Conservation (phyloP, 2,888 invertebrate species). For the Orthosia cruda region DNA sequence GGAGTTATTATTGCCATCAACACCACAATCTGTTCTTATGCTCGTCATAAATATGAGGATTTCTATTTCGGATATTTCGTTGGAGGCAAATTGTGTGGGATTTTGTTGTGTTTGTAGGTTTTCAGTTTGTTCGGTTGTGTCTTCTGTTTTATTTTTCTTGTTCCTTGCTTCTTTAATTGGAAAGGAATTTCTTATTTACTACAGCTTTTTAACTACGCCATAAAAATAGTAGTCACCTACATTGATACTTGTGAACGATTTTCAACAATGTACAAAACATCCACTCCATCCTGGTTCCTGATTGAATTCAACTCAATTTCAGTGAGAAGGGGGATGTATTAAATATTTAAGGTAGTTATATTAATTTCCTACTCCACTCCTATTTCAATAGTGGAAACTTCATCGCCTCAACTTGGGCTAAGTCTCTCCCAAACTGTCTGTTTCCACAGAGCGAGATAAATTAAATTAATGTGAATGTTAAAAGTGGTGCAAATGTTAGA, state of each 20-base stretch:
- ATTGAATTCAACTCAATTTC: conserved; percentile 49
- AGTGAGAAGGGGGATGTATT: conserved; percentile 47
- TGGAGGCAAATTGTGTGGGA: conserved; percentile 10
- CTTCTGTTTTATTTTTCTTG: conserved; percentile 1
- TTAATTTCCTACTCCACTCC: conserved; percentile 69
- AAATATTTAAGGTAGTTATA: conserved; percentile 68
- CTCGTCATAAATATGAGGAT: conserved; percentile 60
- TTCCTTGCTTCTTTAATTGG: background rate
- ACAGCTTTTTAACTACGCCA: no score
- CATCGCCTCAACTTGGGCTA: conserved; percentile 69
- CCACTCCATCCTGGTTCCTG: conserved; percentile 20
- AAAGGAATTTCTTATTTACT: background rate
- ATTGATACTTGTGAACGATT: background rate
- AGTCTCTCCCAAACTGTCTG: conserved; percentile 75
- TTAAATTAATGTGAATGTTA: conserved; percentile 78
- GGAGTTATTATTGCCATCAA: conserved; percentile 66
- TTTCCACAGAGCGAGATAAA: conserved; percentile 78
- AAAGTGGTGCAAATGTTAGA: conserved; percentile 57
- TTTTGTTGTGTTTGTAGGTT: background rate
- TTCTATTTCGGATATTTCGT: conserved; percentile 38
- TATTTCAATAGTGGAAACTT: conserved; percentile 73
- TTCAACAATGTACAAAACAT: conserved; percentile 22
- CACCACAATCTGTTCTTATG: conserved; percentile 60
- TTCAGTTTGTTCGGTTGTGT: background rate
- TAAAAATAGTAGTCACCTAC: background rate